Evolutionary conservation across 2,888 invertebrate genomes (phyloP).

Genomic region (Leistus spinibarbis): DNA sequence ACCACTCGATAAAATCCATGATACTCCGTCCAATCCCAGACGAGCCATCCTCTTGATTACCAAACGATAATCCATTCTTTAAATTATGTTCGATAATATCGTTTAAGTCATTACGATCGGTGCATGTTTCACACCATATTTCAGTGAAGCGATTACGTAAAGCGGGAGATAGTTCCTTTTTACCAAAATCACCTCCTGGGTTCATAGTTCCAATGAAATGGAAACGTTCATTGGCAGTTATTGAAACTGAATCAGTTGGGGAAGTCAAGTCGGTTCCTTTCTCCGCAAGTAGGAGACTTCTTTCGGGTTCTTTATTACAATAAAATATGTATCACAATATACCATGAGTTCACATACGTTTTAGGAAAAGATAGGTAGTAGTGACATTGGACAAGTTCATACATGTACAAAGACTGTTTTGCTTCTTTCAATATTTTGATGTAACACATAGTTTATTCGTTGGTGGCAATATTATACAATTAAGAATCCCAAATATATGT

Average conservation of each 20-base stretch:
- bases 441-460: too few species aligned
- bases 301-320: conserved; percentile 76
- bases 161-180: conserved; percentile 98
- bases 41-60: conserved; percentile 61
- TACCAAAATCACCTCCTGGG: conserved; percentile 99
- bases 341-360: not conserved
- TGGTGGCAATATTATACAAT: too few species aligned
- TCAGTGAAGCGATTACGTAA: conserved; percentile 97
- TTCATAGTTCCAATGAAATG: conserved; percentile 98
- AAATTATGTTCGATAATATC: conserved; percentile 84
- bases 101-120: conserved; percentile 73
- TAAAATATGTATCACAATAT: conserved; percentile 13
- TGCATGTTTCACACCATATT: conserved; percentile 92
- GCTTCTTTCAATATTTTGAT: too few species aligned
- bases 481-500: conserved; percentile 28
- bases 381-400: not conserved
- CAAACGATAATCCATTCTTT: conserved; percentile 60
- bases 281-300: conserved; percentile 89
- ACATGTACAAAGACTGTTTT: not conserved
- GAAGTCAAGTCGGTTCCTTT: conserved; percentile 72
- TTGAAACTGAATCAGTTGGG: conserved; percentile 61
- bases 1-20: conserved; percentile 81
- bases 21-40: conserved; percentile 72
- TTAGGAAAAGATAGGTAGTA: not conserved
- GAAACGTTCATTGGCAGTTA: conserved; percentile 75